Evolutionary conservation across 1,140 invertebrate species (phyloP), one percentile per base, ranked within the genome.

Genomic region (Orius insidiosus): DNA sequence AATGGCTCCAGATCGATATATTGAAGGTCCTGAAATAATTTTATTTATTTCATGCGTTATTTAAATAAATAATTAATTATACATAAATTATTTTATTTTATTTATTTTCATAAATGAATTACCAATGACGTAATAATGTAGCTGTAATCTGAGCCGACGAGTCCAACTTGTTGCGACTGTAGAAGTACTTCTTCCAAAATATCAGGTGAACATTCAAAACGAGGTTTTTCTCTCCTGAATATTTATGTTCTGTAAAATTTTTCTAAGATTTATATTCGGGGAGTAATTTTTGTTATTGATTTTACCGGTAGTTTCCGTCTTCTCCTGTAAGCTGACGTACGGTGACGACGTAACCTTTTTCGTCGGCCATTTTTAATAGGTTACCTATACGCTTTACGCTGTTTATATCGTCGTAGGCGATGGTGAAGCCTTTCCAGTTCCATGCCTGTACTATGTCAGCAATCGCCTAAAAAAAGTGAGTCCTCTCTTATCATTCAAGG

Each of bases 371-470:
- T 58, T 79, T 78, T 9, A 94, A 57, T 14, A 96, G 63, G 50
- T 76, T 74, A 49, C 79, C 75, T 10, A 90, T 65, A 38, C 79
- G 70, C 15, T 81, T 65, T 15, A 97, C 66, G 63, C 84, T 75
- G 51, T 86, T 78, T 51, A 78, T 72, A 54, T 69, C 67, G 55
- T 94, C 86, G 59, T 93, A 95, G 16, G 95, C 66, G 33, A 95
- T 75, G 5, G 84, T 87, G 55, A 92, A 92, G 2, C 68, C 70
- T 57, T 76, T 75, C 90, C 92, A 95, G 36, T 78, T 69, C 58
- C 75, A 77, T n/a, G 75, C 66, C 46, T 65, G 65, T 1, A 93
- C 74, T 35, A 94, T 62, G 57, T 85, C 78, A 40, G 74, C 66
- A 52, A 81, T 80, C 5, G 78, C 70, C 69, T 74, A 60, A 3